Evolutionary conservation across 2,113 vertebrate species (phyloP).

Genomic region (Malurus cyaneus): DNA sequence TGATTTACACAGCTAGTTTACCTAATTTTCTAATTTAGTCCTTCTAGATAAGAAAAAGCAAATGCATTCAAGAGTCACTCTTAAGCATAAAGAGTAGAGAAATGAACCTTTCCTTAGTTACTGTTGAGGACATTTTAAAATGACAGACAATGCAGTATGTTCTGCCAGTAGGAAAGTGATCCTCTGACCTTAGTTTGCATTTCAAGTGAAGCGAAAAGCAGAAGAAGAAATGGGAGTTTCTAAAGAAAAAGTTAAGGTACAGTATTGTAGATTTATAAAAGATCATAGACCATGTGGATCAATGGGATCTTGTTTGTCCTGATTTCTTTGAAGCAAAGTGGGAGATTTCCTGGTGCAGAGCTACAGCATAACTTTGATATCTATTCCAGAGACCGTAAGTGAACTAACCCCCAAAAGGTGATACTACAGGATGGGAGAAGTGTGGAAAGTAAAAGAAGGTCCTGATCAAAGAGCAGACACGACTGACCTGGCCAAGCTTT

Average conservation of each 20-base stretch:
- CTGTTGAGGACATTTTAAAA: conserved; percentile 11
- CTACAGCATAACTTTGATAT: not conserved
- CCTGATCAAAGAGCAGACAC: not conserved
- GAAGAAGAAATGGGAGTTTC: conserved; percentile 45
- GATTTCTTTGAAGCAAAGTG: conserved; percentile 12
- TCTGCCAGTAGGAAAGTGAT: conserved; percentile 53
- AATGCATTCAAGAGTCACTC: not conserved
- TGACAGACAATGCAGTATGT: conserved; percentile 37
- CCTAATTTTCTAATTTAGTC: conserved; percentile 48
- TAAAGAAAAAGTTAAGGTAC: conserved; percentile 32
- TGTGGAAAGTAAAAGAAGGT: not conserved
- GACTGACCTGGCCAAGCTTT: not conserved
- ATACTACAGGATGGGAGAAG: not conserved
- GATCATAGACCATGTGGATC: not conserved
- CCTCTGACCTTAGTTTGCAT: conserved; percentile 63
- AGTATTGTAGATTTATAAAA: conserved; percentile 29
- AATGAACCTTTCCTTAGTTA: not conserved
- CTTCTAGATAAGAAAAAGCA: conserved; percentile 21
- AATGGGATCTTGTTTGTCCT: conserved; percentile 29
- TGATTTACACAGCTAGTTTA: conserved; percentile 35
- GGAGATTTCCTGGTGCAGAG: not conserved
- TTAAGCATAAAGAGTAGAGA: not conserved
- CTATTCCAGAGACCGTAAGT: not conserved
- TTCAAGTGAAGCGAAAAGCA: conserved; percentile 60
- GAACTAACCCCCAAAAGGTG: conserved; percentile 7